Percentiles rank a stretch among this genome's conserved stretches.
Evolutionary conservation across 2,113 vertebrate species (phyloP).

Genomic region (Halichoerus grypus): DNA sequence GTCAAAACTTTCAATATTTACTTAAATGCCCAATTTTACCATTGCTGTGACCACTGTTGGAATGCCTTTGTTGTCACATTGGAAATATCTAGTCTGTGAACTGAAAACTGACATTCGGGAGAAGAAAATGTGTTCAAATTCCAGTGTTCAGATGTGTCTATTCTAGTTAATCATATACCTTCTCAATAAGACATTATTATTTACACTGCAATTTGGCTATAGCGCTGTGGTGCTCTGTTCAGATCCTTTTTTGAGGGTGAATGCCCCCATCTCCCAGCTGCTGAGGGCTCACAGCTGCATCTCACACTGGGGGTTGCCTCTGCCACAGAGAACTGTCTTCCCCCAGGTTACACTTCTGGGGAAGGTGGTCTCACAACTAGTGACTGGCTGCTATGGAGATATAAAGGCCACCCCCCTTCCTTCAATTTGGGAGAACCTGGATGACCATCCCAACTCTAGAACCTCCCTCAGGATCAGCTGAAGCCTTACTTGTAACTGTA

Average conservation of each 20-base stretch:
- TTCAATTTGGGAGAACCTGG: neutral
- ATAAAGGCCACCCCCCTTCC: neutral
- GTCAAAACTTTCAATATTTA: slow-evolving; percentile 27
- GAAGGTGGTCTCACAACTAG: neutral
- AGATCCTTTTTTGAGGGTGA: neutral
- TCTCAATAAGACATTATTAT: neutral
- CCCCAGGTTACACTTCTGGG: neutral
- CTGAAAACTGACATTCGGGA: neutral
- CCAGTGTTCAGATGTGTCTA: neutral
- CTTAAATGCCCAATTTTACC: neutral
- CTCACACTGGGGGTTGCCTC: neutral
- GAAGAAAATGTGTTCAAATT: slow-evolving; percentile 3
- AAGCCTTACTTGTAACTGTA: neutral
- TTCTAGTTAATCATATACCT: neutral
- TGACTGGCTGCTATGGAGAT: neutral
- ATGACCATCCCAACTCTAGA: neutral
- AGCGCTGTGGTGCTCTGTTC: neutral
- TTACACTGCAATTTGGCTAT: neutral
- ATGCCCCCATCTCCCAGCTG: neutral
- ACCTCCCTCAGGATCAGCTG: neutral
- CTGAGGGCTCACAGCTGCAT: neutral
- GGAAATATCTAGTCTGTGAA: neutral
- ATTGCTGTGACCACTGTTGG: neutral
- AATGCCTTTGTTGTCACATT: neutral
- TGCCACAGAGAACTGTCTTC: neutral